These are phyloP conservation scores for Drosophila falleni DNA, from an alignment of 2,888 invertebrate genomes.

Conservation along the genomic window DNA sequence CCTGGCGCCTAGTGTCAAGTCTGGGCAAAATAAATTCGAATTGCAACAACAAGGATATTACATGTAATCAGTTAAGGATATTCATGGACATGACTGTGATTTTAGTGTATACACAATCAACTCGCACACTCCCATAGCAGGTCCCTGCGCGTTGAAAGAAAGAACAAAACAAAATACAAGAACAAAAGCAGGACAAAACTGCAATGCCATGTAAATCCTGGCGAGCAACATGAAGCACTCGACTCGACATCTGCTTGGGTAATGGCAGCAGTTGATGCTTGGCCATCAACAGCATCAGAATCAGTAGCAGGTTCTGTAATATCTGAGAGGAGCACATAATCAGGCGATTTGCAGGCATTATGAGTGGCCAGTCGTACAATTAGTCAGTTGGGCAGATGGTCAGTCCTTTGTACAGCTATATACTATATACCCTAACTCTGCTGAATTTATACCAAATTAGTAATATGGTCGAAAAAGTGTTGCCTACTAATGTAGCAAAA, in stretches of 20 bases:
- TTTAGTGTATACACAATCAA: constrained; percentile 56
- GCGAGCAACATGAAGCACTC: constrained; percentile 60
- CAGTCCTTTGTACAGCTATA: neutral
- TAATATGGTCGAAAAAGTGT: too few relatives aligned
- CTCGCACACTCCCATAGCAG: constrained; percentile 49
- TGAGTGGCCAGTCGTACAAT: constrained; percentile 33
- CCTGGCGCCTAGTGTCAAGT: neutral
- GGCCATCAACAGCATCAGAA: constrained; percentile 46
- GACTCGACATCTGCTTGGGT: constrained; percentile 57
- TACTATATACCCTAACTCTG: too few relatives aligned
- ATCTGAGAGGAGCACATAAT: constrained; percentile 66
- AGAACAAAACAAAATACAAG: constrained; percentile 41
- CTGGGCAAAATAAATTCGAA: neutral
- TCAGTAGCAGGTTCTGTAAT: constrained; percentile 21
- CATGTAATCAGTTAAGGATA: constrained; percentile 77
- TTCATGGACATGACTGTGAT: constrained; percentile 81
- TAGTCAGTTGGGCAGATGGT: constrained; percentile 27
- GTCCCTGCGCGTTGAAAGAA: constrained; percentile 42
- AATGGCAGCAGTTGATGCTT: constrained; percentile 56
- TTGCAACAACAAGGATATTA: constrained; percentile 44
- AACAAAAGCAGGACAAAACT: constrained; percentile 48
- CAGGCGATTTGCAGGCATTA: constrained; percentile 79
- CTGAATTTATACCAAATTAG: too few relatives aligned
- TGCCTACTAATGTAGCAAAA: too few relatives aligned
- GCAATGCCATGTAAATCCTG: constrained; percentile 74